These are phyloP conservation scores for Poecile montanus DNA, from an alignment of 2,797 vertebrate genomes.

Conservation along the genomic window DNA sequence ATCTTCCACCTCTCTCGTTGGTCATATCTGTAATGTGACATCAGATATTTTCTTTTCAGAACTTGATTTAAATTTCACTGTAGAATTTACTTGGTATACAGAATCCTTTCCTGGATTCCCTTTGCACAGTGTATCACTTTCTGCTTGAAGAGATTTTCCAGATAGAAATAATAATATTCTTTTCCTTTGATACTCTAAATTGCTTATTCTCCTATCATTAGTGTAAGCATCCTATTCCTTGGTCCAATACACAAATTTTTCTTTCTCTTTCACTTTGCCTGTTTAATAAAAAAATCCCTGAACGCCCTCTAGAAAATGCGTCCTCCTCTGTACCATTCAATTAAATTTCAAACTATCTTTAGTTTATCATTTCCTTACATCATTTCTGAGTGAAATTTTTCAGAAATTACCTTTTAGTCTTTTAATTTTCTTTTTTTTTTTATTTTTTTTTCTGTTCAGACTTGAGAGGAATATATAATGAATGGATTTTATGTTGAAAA, in stretches of 20 bases:
- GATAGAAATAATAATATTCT: background rate
- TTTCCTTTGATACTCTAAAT: background rate
- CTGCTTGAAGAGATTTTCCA: background rate
- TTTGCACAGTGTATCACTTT: background rate
- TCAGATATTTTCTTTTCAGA: background rate
- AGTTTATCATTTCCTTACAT: background rate
- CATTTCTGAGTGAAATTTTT: rapidly evolving
- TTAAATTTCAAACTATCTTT: background rate
- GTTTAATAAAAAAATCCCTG: background rate
- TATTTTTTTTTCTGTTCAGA: background rate
- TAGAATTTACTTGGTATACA: background rate
- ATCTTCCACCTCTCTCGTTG: background rate
- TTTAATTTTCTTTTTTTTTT: no score
- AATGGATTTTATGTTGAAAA: background rate
- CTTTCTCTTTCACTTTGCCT: background rate
- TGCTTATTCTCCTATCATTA: background rate
- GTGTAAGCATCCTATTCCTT: background rate
- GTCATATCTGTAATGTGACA: background rate
- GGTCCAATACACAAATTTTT: background rate
- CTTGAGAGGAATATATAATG: background rate
- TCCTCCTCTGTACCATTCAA: background rate
- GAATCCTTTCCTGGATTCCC: background rate
- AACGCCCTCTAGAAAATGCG: background rate
- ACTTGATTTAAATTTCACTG: background rate
- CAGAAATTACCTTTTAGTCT: background rate